phyloP scores from a whole-genome alignment of 2,888 invertebrate genomes.

The Limnephilus auricula region DNA sequence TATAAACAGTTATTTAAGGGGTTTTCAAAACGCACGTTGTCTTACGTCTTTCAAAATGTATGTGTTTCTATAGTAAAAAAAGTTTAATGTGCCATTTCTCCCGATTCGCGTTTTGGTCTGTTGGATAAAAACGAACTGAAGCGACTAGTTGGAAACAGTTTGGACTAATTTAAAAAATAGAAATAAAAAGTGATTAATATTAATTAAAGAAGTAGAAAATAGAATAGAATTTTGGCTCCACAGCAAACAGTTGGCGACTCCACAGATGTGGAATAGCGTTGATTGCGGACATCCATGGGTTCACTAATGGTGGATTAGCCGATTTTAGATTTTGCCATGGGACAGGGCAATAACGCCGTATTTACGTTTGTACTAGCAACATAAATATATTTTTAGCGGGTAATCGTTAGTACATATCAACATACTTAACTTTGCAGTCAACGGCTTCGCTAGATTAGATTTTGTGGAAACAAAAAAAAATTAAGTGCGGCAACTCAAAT shows the following conservation, averaged over 20 bases:
- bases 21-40: too few relatives aligned
- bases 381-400: not conserved
- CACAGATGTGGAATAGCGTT: slow-evolving; percentile 12
- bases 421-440: not conserved
- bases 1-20: too few relatives aligned
- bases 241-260: slow-evolving; percentile 19
- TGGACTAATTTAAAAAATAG: too few relatives aligned
- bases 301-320: slow-evolving; percentile 39
- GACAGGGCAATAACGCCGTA: not conserved
- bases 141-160: too few relatives aligned
- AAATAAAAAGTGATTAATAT: too few relatives aligned
- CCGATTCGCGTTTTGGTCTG: too few relatives aligned
- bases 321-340: slow-evolving; percentile 32
- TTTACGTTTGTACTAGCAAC: not conserved
- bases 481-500: too few relatives aligned
- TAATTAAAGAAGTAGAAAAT: not conserved
- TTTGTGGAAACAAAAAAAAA: not conserved
- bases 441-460: not conserved
- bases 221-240: not conserved
- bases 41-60: too few relatives aligned
- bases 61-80: too few relatives aligned
- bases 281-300: slow-evolving; percentile 31
- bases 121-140: too few relatives aligned
- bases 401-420: not conserved
- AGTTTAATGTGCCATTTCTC: too few relatives aligned